Evolutionary conservation across 2,113 vertebrate genomes (phyloP).

Genomic region (Ceyx margarethae): DNA sequence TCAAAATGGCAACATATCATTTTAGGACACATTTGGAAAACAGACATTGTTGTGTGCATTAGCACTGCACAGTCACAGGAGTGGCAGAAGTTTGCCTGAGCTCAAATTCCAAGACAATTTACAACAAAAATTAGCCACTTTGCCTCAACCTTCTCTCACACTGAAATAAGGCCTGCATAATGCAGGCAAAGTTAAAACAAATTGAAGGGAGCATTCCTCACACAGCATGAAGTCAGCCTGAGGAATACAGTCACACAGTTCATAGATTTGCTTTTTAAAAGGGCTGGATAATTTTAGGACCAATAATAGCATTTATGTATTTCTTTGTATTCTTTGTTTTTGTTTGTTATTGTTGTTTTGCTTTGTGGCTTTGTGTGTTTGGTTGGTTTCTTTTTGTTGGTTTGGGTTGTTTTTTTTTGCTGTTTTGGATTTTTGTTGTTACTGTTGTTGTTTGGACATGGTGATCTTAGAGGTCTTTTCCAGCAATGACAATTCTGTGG

Average conservation of each 20-base stretch:
- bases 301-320: neutral
- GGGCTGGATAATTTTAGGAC: slow-evolving; percentile 43
- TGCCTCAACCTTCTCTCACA: neutral
- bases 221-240: neutral
- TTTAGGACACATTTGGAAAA: slow-evolving; percentile 18
- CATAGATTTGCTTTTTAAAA: slow-evolving; percentile 6
- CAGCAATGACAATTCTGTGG: too few relatives aligned
- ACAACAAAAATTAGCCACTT: neutral
- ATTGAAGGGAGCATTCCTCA: neutral
- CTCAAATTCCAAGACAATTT: neutral
- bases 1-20: slow-evolving; percentile 30
- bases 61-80: neutral
- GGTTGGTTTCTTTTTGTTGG: too few relatives aligned
- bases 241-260: neutral
- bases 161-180: neutral
- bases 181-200: neutral
- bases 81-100: neutral
- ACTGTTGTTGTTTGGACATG: too few relatives aligned
- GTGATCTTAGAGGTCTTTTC: too few relatives aligned
- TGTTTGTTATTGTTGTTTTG: too few relatives aligned
- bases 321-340: too few relatives aligned
- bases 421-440: too few relatives aligned
- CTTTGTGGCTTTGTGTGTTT: too few relatives aligned
- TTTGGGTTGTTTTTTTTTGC: too few relatives aligned
- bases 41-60: neutral